phyloP scores from a whole-genome alignment of 2,113 vertebrate species.

The Rana temporaria region DNA sequence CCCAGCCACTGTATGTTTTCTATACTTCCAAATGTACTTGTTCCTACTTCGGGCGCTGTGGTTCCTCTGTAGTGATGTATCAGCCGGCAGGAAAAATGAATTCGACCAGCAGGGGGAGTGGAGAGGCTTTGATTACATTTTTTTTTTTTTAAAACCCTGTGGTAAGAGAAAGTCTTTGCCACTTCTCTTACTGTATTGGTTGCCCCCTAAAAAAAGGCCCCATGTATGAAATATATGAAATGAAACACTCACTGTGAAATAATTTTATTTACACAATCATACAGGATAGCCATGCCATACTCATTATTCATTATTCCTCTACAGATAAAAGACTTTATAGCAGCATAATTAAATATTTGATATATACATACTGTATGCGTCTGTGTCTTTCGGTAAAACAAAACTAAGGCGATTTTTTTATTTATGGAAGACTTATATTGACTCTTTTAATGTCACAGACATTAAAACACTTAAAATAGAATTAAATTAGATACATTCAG shows the following conservation, averaged over 20 bases:
- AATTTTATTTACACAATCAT: constrained; percentile 51
- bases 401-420: constrained; percentile 49
- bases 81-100: too few species aligned
- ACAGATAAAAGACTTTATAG: constrained; percentile 42
- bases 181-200: too few species aligned
- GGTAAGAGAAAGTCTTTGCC: too few species aligned
- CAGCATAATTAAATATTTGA: constrained; percentile 38
- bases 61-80: too few species aligned
- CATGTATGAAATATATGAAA: background rate
- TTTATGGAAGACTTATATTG: constrained; percentile 48
- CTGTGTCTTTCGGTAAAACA: constrained; percentile 17
- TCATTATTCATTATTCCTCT: constrained; percentile 34
- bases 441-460: constrained; percentile 17
- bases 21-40: too few species aligned
- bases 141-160: too few species aligned
- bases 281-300: constrained; percentile 32
- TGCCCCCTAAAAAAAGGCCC: too few species aligned
- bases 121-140: too few species aligned
- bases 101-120: too few species aligned
- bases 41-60: too few species aligned
- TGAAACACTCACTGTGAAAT: constrained; percentile 20
- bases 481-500: constrained; percentile 17
- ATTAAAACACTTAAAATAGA: constrained; percentile 17
- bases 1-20: too few species aligned
- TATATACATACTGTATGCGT: constrained; percentile 5